Base-by-base conservation (phyloP, 2,797 vertebrate species). In the Etheostoma perlongum region DNA sequence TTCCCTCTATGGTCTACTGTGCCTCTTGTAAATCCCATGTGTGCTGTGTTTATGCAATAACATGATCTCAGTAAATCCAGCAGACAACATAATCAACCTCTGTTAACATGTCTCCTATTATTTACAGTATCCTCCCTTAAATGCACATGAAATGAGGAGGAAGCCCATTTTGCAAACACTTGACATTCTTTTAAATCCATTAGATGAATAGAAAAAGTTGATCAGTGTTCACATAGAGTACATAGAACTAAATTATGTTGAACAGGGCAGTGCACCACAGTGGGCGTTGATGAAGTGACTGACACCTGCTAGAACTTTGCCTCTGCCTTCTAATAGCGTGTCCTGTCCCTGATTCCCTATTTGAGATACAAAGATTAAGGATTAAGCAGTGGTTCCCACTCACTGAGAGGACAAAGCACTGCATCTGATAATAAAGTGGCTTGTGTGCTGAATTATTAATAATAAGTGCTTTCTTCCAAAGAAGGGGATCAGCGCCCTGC, bases 381-480 rank as follows among this genome's bases (percentile, higher is more conserved):
- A 55, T 76, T 74, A 64, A 63, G 67, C 30, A n/a, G 25, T 1
- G 11, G 61, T 42, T 83, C 69, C 76, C 67, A 7, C 78, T 80
- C 6, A 23, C 70, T 33, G 55, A 66, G 82, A 85, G 66, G 81
- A 89, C 67, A 78, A 72, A 85, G 73, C 67, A 42, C 42, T 57
- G 63, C 67, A 58, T 84, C 79, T 72, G 78, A 84, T 85, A 79
- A 88, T 89, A 85, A 90, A 88, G 85, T 64, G 70, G 36, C 72
- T 85, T 67, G 53, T 46, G 74, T 60, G 74, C 60, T 93, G 89
- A 92, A 93, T 90, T 91, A 93, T 91, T 92, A 81, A 91, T 88
- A 85, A 81, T 84, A 81, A 90, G 72, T 74, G 78, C 71, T 88
- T 86, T 79, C 81, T 85, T 86, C 74, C 67, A 76, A 84, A 86